Evolutionary conservation across 2,113 vertebrate species (phyloP), one percentile per base, ranked within the genome.

Genomic region (Cebidichthys violaceus): DNA sequence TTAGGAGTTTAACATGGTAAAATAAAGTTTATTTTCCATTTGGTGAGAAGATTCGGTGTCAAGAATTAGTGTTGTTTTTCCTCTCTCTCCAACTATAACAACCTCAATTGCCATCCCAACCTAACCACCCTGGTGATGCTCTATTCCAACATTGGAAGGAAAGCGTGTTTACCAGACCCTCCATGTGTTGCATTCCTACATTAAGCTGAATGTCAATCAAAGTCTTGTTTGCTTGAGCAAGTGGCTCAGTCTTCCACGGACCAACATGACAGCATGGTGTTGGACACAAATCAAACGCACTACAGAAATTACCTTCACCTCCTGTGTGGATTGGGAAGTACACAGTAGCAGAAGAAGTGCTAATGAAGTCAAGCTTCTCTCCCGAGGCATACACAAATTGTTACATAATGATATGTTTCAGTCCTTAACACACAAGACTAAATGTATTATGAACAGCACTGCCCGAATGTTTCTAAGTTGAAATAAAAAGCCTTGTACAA

Each of bases 181-280:
- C 82, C 82, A 78, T 79, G 84, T 80, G 84, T 50, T 79, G 76
- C 67, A 68, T 82, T 75, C 70, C 65, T 78, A 73, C 78, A 81
- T 86, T 77, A 59, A 27, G 68, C 85, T 22, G 55, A 82, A 62
- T 59, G 79, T 81, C 89, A 89, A 83, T 90, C 88, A 91, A 83
- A 85, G 54, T n/a, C 70, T 35, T 76, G 67, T 52, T 86, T 80
- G 69, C 80, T 68, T 45, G 31, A 33, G 60, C 41, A 31, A 55
- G 18, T 69, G 74, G 29, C 45, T 65, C 75, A 61, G 39, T 68
- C 27, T 52, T 85, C 35, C 4, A 35, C 10, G 0, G 82, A 62
- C 47, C 66, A 54, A 82, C 69, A 65, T 72, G 71, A 83, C 62
- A 86, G 66, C 64, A 66, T 37, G 39, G 52, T 47, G 70, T 54